Percentiles rank a stretch among this genome's conserved stretches.
Conservation (phyloP, 2,888 invertebrate genomes). For the Bellardia pandia region DNA sequence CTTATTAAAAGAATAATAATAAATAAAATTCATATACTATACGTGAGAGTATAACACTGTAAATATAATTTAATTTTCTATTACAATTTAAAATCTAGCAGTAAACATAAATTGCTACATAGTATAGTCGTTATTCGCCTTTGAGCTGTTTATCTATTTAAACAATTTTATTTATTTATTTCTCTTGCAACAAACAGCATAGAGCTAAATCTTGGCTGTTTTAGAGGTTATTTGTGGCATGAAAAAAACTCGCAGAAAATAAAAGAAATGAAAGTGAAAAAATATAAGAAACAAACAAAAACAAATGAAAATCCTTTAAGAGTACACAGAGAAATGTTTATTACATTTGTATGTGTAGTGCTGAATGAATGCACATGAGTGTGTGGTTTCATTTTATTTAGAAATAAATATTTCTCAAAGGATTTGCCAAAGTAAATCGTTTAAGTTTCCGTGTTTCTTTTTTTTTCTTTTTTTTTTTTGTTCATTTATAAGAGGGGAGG, state of each 20-base stretch:
- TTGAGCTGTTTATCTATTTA: slow-evolving; percentile 59
- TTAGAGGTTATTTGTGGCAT: slow-evolving; percentile 60
- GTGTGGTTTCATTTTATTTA: slow-evolving; percentile 57
- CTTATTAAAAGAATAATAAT: background rate
- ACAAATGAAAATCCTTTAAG: slow-evolving; percentile 69
- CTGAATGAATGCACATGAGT: background rate
- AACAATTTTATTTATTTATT: slow-evolving; percentile 55
- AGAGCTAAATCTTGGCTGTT: slow-evolving; percentile 47
- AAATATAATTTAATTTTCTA: background rate
- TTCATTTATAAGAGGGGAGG: slow-evolving; percentile 6
- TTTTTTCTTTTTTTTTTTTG: slow-evolving; percentile 25
- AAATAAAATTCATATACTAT: background rate
- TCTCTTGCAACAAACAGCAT: slow-evolving; percentile 43
- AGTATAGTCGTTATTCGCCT: slow-evolving; percentile 27
- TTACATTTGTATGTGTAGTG: slow-evolving; percentile 46
- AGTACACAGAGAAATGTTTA: slow-evolving; percentile 65
- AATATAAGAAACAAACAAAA: slow-evolving; percentile 37
- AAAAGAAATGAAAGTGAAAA: slow-evolving; percentile 53
- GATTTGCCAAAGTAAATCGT: slow-evolving; percentile 72
- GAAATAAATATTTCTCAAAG: slow-evolving; percentile 73
- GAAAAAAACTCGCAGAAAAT: slow-evolving; percentile 16
- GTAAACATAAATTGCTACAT: slow-evolving; percentile 13
- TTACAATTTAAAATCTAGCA: slow-evolving; percentile 18
- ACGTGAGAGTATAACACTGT: background rate
- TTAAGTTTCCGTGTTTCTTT: slow-evolving; percentile 62